Percentiles rank a stretch among this genome's conserved stretches.
Evolutionary conservation across 2,888 invertebrate genomes (phyloP).

Genomic region (Pocota personata): DNA sequence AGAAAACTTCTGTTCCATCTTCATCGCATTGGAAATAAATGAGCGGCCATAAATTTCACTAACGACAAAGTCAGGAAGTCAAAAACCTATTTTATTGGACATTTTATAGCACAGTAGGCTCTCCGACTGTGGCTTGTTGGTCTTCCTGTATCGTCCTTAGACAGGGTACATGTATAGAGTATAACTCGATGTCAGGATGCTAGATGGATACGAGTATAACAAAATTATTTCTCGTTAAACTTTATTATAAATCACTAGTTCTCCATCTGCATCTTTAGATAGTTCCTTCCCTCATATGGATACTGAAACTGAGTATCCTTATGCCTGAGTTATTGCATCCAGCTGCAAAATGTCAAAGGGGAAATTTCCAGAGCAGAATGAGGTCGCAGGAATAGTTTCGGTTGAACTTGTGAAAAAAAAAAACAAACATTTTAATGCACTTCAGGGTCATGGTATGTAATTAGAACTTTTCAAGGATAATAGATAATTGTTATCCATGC

Average conservation of each 20-base stretch:
- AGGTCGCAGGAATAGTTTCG: neutral
- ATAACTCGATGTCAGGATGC: constrained; percentile 6
- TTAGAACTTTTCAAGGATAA: constrained; percentile 52
- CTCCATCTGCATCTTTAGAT: constrained; percentile 4
- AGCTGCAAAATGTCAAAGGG: constrained; percentile 31
- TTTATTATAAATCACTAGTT: constrained; percentile 63
- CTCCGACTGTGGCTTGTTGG: constrained; percentile 15
- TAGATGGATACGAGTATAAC: constrained; percentile 33
- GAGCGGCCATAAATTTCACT: constrained; percentile 64
- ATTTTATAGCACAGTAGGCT: constrained; percentile 47
- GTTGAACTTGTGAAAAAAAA: neutral
- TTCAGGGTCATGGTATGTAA: constrained; percentile 64
- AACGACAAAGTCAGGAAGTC: constrained; percentile 73
- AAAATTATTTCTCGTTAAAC: constrained; percentile 46
- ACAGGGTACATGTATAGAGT: neutral
- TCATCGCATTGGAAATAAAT: constrained; percentile 63
- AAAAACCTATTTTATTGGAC: constrained; percentile 68
- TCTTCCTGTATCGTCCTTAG: neutral
- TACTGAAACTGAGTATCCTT: neutral
- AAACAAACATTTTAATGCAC: constrained; percentile 45
- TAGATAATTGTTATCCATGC: neutral
- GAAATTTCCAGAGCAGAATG: constrained; percentile 32
- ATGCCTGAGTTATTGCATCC: constrained; percentile 1
- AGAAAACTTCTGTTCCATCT: constrained; percentile 62
- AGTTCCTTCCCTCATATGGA: neutral